Evolutionary conservation across 2,888 invertebrate species (phyloP), one percentile per base, ranked within the genome.

Genomic region (Stenchaetothrips biformis): DNA sequence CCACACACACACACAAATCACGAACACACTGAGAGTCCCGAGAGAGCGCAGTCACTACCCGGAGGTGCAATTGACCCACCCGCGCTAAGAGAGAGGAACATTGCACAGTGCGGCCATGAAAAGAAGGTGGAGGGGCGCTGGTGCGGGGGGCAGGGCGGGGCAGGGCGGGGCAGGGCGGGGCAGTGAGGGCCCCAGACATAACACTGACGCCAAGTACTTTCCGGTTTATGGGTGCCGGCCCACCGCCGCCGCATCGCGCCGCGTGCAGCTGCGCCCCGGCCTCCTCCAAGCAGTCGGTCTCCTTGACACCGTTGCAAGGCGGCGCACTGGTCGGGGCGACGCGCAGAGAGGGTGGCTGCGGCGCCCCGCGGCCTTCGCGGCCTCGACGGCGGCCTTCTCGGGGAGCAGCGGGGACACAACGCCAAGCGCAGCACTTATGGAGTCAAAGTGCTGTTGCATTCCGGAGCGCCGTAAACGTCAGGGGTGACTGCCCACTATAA

Each of bases 371-470:
- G n/a, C 53, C 53, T 1, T 2, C 53, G 2, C 53, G 9, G 2
- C 53, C 53, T 16, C 6, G 53, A 2, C 49, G 8, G 7, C 16
- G 13, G n/a, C 67, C 67, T 67, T 9, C 67, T 21, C 21, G 67
- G n/a, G 21, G n/a, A 18, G 21, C 67, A 4, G 21, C 67, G 53
- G 13, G 13, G 67, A 25, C 21, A 74, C 67, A 74, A 74, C 67
- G 25, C 18, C 0, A 18, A 6, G 59, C 18, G 59, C 25, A 9
- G 67, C 25, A 74, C 67, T 21, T 53, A 74, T 21, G 37, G 37
- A 37, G 25, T 25, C 67, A 74, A 74, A 74, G 67, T 74, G 67
- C 67, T 74, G 67, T 74, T 74, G 67, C 67, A 74, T 74, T 74
- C 67, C 67, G 53, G 16, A 74, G 67, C 25, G 25, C 25, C 67